Base-by-base conservation (phyloP, 2,113 vertebrate genomes). In the Podilymbus podiceps region DNA sequence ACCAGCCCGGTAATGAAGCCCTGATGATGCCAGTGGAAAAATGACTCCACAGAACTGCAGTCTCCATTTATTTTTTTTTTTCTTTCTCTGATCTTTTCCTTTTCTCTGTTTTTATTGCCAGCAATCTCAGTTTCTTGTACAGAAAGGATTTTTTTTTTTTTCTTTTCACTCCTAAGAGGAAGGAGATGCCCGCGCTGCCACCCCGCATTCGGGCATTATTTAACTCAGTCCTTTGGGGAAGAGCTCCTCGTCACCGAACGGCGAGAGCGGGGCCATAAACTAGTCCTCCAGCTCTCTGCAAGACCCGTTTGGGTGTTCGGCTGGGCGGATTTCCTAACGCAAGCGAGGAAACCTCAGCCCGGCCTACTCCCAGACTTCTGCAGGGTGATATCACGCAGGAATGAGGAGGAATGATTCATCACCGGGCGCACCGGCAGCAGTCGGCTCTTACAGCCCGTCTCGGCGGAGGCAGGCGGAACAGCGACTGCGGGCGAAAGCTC, bases 321-420 rank as follows among this genome's bases (percentile, higher is more conserved):
- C 58, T 11, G 75, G 53, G 73, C 63, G 67, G 79, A 73, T 87
- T 96, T 77, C 53, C 86, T 38, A 88, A 52, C 0, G 6, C 44
- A 40, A 90, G 80, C 53, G 8, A 59, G 53, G 40, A 95, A 93
- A 85, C 40, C 81, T 96, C 79, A 47, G 69, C 69, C 42, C 89
- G 88, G 85, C 78, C 95, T 62, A 11, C 78, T 93, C 79, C n/a
- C 93, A 87, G 85, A 2, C 85, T 84, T 47, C 78, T 68, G 67
- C 40, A 67, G 63, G 23, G 93, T 96, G 93, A 96, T 95, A 95
- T 95, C 95, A 91, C 18, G 12, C 91, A 89, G 96, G 84, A 96
- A 88, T 72, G 88, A 93, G 95, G 91, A 96, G 94, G 73, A 55
- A 68, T 95, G 95, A 96, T 96, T 97, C 94, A 95, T 82, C 84